A percentile compares a stretch with the other conserved stretches of the same genome.
phyloP scores from a whole-genome alignment of 2,113 vertebrate species.

The Micromys minutus region DNA sequence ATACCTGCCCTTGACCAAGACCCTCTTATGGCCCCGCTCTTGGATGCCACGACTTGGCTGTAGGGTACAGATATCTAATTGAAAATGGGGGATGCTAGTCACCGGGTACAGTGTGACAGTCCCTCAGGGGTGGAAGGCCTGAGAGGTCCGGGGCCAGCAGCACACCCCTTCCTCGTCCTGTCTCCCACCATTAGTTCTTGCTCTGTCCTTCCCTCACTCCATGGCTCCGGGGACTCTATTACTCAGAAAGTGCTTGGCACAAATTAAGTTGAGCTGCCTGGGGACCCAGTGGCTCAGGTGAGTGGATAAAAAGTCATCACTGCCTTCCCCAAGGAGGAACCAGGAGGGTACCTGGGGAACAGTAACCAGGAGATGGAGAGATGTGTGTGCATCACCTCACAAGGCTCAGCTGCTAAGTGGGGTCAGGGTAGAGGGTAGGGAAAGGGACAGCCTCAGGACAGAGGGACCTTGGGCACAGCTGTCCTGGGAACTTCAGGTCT shows the following conservation, averaged over 20 bases:
- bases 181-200: neutral
- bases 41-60: neutral
- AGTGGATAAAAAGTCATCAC: neutral
- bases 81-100: neutral
- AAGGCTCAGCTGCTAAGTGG: neutral
- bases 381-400: neutral
- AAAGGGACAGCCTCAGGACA: neutral
- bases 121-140: neutral
- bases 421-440: neutral
- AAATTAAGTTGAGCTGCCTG: slow-evolving; percentile 36
- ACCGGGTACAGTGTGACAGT: neutral
- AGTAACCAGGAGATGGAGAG: neutral
- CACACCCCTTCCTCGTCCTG: neutral
- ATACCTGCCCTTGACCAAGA: neutral
- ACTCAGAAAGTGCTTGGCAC: slow-evolving; percentile 21
- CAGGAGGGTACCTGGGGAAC: neutral
- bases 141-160: no score
- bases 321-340: neutral
- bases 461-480: neutral
- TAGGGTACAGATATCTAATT: neutral
- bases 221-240: neutral
- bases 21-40: no score
- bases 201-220: neutral
- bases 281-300: neutral
- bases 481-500: neutral